Evolutionary conservation across 1,140 invertebrate species (phyloP).

Genomic region (Ceratosolen solmsi): DNA sequence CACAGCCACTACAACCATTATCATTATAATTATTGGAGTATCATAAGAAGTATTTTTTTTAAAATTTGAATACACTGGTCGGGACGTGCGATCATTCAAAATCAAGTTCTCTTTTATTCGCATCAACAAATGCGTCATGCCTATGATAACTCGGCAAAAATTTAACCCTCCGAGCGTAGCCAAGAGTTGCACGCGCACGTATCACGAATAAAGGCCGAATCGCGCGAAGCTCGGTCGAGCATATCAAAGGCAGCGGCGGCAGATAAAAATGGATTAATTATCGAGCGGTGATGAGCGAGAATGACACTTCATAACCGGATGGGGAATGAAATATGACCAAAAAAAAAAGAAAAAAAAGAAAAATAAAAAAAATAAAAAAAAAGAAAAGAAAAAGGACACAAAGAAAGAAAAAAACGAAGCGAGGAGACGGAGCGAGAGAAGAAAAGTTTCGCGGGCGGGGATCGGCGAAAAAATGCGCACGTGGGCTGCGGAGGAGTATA

Average conservation of each 20-base stretch:
- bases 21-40: no score
- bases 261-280: slow-evolving; percentile 46
- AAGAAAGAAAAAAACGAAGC: not conserved
- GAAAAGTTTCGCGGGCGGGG: no score
- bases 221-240: not conserved
- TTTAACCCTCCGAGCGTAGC: not conserved
- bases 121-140: not conserved
- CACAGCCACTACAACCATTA: no score
- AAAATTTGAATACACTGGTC: not conserved
- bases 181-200: not conserved
- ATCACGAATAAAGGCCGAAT: not conserved
- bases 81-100: not conserved
- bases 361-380: not conserved
- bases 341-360: no score
- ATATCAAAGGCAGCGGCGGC: not conserved
- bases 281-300: slow-evolving; percentile 43
- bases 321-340: no score
- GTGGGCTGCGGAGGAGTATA: not conserved
- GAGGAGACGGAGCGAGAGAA: not conserved
- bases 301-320: slow-evolving; percentile 12
- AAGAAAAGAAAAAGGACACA: not conserved
- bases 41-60: not conserved
- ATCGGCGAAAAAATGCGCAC: not conserved
- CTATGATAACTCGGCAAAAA: not conserved
- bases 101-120: slow-evolving; percentile 1